phyloP scores from a whole-genome alignment of 2,113 vertebrate genomes.

The Cottus gobio region DNA sequence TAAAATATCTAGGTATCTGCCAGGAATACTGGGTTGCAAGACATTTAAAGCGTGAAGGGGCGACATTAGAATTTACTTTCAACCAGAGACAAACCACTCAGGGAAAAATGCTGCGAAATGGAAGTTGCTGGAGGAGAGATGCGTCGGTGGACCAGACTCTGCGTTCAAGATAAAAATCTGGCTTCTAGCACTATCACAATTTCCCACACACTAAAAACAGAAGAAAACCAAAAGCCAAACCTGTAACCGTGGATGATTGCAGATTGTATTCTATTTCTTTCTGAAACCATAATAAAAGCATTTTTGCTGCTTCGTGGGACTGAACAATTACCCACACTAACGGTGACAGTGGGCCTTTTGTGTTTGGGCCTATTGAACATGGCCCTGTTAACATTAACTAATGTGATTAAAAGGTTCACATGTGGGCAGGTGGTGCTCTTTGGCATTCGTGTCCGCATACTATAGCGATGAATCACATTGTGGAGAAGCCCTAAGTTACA shows the following conservation, averaged over 20 bases:
- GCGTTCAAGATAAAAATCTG: slow-evolving; percentile 26
- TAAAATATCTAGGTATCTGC: not conserved
- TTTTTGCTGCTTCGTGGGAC: slow-evolving; percentile 1
- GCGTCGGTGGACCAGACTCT: slow-evolving; percentile 14
- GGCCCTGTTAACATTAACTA: not conserved
- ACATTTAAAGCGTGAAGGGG: not conserved
- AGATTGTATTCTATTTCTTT: not conserved
- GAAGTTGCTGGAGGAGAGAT: not conserved
- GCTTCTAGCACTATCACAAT: slow-evolving; percentile 14
- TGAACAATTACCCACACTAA: not conserved
- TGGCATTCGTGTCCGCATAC: not conserved
- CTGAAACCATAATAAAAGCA: slow-evolving; percentile 18
- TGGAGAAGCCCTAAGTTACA: not conserved
- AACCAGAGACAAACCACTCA: not conserved
- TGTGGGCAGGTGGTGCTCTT: not conserved
- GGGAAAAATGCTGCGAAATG: not conserved
- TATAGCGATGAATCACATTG: not conserved
- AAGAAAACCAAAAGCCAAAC: slow-evolving; percentile 24
- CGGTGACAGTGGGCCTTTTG: not conserved
- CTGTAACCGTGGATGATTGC: slow-evolving; percentile 1
- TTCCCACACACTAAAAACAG: slow-evolving; percentile 19
- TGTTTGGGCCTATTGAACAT: not conserved
- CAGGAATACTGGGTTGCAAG: not conserved
- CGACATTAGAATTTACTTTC: not conserved
- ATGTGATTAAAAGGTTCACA: not conserved